A percentile compares a stretch with the other conserved stretches of the same genome.
phyloP scores from a whole-genome alignment of 2,113 vertebrate genomes.

The Guaruba guarouba region DNA sequence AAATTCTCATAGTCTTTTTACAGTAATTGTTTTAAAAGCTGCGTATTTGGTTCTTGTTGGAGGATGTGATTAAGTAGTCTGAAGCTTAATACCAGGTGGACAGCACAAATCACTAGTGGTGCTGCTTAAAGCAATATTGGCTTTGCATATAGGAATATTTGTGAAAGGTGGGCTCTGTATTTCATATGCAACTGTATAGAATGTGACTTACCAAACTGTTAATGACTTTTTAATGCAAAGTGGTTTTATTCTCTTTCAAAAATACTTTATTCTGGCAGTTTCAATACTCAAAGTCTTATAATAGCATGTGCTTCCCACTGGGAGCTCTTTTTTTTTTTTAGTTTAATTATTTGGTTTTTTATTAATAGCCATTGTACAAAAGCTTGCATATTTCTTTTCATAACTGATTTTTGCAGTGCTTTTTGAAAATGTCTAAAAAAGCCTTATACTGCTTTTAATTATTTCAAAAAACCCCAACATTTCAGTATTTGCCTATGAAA shows the following conservation, averaged over 20 bases:
- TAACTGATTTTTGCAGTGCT: neutral
- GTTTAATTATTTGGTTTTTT: neutral
- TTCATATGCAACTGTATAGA: neutral
- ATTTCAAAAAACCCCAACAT: neutral
- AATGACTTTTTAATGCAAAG: neutral
- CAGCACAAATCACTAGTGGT: neutral
- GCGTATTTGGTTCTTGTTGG: neutral
- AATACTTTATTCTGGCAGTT: neutral
- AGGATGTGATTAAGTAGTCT: neutral
- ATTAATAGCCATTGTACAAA: neutral
- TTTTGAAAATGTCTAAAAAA: neutral
- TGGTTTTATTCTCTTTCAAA: neutral
- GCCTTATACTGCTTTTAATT: neutral
- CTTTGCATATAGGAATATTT: conserved; percentile 20
- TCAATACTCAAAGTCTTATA: neutral
- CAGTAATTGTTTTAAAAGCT: neutral
- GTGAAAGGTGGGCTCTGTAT: neutral
- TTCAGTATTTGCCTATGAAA: neutral
- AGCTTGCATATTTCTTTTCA: neutral
- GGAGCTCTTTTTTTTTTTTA: neutral
- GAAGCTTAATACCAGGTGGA: neutral
- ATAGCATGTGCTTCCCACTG: neutral
- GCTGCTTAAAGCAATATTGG: neutral
- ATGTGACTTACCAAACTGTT: neutral
- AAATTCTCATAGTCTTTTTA: neutral